These are phyloP conservation scores for Hecatera dysodea DNA, from an alignment of 2,888 invertebrate genomes.

Conservation along the genomic window DNA sequence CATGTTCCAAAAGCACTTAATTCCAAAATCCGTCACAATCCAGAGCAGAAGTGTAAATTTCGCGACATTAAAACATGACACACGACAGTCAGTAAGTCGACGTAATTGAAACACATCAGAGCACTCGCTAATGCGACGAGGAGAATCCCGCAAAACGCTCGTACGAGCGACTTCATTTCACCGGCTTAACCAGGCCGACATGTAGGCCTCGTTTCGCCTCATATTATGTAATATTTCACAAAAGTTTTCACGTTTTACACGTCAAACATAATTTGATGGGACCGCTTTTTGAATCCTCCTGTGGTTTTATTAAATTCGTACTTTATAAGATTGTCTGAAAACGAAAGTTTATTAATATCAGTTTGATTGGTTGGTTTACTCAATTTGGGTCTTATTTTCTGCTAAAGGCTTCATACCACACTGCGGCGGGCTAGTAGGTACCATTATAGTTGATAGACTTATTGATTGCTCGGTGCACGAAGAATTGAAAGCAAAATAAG, in stretches of 20 bases:
- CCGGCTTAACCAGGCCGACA: constrained; percentile 57
- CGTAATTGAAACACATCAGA: constrained; percentile 65
- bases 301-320: constrained; percentile 48
- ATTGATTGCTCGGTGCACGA: neutral
- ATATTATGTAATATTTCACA: constrained; percentile 56
- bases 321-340: constrained; percentile 27
- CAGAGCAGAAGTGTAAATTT: constrained; percentile 42
- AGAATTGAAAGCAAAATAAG: constrained; percentile 11
- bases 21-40: constrained; percentile 38
- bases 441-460: neutral
- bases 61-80: constrained; percentile 54
- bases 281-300: constrained; percentile 37
- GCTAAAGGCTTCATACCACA: constrained; percentile 8
- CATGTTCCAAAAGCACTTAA: constrained; percentile 38
- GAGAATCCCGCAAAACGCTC: constrained; percentile 63
- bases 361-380: constrained; percentile 35
- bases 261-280: constrained; percentile 59
- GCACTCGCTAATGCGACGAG: constrained; percentile 48
- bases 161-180: constrained; percentile 63
- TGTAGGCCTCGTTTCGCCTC: constrained; percentile 42
- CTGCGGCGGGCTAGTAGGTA: neutral
- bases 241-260: constrained; percentile 57
- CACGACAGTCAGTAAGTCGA: constrained; percentile 50
- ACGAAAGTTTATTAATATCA: constrained; percentile 33
- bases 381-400: constrained; percentile 13